Evolutionary conservation across 1,140 invertebrate genomes (phyloP), one percentile per base, ranked within the genome.

Genomic region (Triops cancriformis): DNA sequence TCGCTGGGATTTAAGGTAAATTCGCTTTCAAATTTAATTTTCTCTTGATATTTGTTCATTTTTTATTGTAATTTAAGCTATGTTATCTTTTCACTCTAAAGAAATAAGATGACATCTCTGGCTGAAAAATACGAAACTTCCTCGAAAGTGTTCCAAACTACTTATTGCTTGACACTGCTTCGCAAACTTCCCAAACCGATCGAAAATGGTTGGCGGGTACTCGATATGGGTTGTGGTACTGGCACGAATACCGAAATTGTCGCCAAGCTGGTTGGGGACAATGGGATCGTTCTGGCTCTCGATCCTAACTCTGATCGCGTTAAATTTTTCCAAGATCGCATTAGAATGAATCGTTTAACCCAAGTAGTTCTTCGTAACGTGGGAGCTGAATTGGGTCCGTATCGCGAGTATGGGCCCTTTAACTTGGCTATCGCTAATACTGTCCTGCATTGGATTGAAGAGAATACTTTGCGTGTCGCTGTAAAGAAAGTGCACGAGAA

Each of bases 181-280:
- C 2, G 26, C 73, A 74, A 74, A 10, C 23, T 74, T 4, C 73
- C 73, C 14, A 18, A 1, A 26, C 73, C 73, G 4, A 74, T 74
- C 37, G 5, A 74, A 28, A 4, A 27, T 6, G 73, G 73, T 6
- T 74, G 73, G 73, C 14, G 73, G 23, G 73, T 74, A 23, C 14
- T 28, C 1, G 73, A 74, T 10, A 4, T 74, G 14, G 73, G 73
- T 11, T 74, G 73, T 28, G 73, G 73, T 27, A 74, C 73, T 28
- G 73, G 73, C 18, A 74, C 73, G 3, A 74, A 74, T n/a, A 74
- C 73, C 73, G 73, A 74, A 41, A 74, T 74, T 18, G 73, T 74
- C 1, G 18, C 73, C 14, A 18, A 27, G 4, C 23, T 23, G 23
- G 73, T 74, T 18, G 73, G 73, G 1, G 73, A 74, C 1, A 18